Evolutionary conservation across 2,113 vertebrate species (phyloP).

Genomic region (Naja naja): DNA sequence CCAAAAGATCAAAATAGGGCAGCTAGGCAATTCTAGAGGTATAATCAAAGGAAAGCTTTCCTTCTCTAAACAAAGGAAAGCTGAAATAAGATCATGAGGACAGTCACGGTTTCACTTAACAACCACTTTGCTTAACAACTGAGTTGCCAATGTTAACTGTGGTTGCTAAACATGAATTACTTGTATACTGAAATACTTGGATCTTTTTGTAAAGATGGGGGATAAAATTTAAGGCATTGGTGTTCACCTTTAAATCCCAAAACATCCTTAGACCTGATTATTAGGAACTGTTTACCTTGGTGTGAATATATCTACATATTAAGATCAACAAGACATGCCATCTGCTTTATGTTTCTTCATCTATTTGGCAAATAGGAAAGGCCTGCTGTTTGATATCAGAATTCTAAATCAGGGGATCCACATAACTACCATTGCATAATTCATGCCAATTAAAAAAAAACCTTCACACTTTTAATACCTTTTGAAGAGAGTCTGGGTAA

Average conservation of each 20-base stretch:
- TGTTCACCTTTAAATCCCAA: neutral
- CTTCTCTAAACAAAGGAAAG: neutral
- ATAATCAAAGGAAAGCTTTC: neutral
- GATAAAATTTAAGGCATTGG: neutral
- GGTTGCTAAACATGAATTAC: neutral
- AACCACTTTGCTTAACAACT: neutral
- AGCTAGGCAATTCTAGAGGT: neutral
- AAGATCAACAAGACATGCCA: neutral
- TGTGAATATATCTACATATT: neutral
- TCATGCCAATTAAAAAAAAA: neutral
- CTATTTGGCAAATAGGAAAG: neutral
- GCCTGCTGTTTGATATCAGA: neutral
- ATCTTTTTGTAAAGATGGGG: neutral
- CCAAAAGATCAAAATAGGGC: neutral
- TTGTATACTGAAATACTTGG: neutral
- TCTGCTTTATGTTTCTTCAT: neutral
- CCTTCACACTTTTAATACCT: neutral
- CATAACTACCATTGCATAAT: neutral
- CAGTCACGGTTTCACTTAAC: neutral
- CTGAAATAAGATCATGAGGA: neutral
- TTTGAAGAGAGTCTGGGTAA: neutral
- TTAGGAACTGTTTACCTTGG: neutral
- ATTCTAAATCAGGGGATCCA: neutral
- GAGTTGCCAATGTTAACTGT: neutral
- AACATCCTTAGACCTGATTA: neutral